Base-by-base conservation (phyloP, 2,113 vertebrate species). In the Garra rufa region DNA sequence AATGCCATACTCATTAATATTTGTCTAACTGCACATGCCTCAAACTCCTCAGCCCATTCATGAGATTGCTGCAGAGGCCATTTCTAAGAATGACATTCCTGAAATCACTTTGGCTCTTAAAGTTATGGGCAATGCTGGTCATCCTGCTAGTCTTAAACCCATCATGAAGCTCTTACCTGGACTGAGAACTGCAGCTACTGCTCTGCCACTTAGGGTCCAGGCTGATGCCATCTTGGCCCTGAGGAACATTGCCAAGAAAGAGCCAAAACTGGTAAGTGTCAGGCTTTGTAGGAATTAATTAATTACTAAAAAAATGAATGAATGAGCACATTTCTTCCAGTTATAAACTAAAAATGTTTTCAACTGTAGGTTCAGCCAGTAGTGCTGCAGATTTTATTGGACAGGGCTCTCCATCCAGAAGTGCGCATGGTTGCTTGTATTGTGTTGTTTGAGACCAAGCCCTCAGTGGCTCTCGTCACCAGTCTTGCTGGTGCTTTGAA, bases 81-180 rank as follows among this genome's bases (percentile, higher is more conserved):
- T 93, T 82, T 86, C 89, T 76, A 95, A 83, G 21, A 87, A 70
- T 63, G 86, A 94, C 1, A 87, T 92, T 38, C 87, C 92, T 28
- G 92, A 95, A 19, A 94, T 95, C 34, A 90, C 88, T 74, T 85
- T 96, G 69, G 90, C 91, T 57, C 83, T 97, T 63, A 98, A 97
- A 87, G 94, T 94, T 88, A 82, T 97, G 67, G 95, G 94, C 61
- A 98, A 97, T 55, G 84, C 95, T 19, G 96, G 94, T n/a, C 95
- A 95, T 43, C 92, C 92, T 81, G 82, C 82, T 59, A n/a, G n/a
- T n/a, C n/a, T n/a, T n/a, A n/a, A n/a, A n/a, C n/a, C n/a, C n/a
- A n/a, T n/a, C n/a, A n/a, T 91, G 70, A 97, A 96, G 88, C 78
- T 94, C 61, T 79, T 97, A 55, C 94, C 95, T 15, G 48, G 92